Evolutionary conservation across 2,797 vertebrate species (phyloP), one percentile per base, ranked within the genome.

Genomic region (Myotis daubentonii): DNA sequence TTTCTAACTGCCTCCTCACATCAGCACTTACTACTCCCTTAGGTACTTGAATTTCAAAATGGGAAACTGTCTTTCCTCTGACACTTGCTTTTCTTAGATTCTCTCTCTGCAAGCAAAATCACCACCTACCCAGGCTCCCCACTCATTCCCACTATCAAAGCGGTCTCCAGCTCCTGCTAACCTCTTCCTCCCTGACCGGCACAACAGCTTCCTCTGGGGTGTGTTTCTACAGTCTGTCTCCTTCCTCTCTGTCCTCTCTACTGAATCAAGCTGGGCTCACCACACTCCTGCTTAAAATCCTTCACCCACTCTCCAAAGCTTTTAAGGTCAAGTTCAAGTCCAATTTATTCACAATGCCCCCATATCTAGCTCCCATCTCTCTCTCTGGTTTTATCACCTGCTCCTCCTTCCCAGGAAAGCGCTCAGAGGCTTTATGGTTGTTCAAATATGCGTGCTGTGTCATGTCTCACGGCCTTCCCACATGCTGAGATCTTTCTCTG

Each of bases 291-390:
- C n/a, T 89, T 36, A 79, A 95, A 86, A 89, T 51, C 65, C 41
- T 91, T 36, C 49, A 47, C 30, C 49, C 41, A 49, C 66, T 51
- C 88, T 91, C 57, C 10, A 62, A n/a, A 66, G 60, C 22, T 71
- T 76, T 91, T 47, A 74, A 57, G 47, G 47, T 60, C 87, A 79
- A 79, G 74, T 55, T 87, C 70, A 70, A 95, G 87, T 74, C 28
- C 49, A 51, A 36, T 44, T 71, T 51, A 57, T 17, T 2, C 76
- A 79, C 20, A n/a, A 5, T 12, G 38, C 10, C 41, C 87, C 74
- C 38, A 82, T 2, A 65, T 49, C 60, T 87, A 76, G 71, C 49
- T 89, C 33, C 28, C 28, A 36, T 13, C 47, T 36, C 25, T 57
- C 62, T 66, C 81, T 87, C 86, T 85, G 41, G 62, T 66, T 89